Evolutionary conservation across 2,113 vertebrate genomes (phyloP), one percentile per base, ranked within the genome.

Genomic region (Esox niger): DNA sequence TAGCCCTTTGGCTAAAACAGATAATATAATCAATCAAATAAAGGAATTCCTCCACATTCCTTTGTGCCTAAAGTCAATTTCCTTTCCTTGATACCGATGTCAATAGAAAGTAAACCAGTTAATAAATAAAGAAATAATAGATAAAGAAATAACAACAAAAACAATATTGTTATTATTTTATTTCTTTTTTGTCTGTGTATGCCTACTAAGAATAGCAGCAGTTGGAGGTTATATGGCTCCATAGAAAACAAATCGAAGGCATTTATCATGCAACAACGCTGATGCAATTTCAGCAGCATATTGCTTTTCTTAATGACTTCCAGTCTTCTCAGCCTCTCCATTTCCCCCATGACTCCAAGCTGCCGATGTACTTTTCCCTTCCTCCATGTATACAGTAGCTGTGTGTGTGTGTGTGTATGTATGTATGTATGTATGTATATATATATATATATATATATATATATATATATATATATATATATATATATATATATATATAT

Each of bases 231-330:
- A 54, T 58, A 73, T 76, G 61, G 32, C 33, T 57, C 69, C 62
- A 68, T 38, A 55, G 57, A 77, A 81, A 73, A 84, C 64, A 82
- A 83, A 86, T 69, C 71, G 65, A 56, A 76, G 31, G 23, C 27
- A 82, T 89, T 82, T 84, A 82, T 86, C 83, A 87, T 87, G 79
- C 82, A 88, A 72, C 55, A 79, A 81, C n/a, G 59, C 75, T 85
- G 76, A 86, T 83, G 78, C 76, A 83, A 79, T 87, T 88, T 87
- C 65, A 70, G 73, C 21, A 58, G 73, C 58, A 80, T 87, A 83
- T 87, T 86, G 82, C 78, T 80, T 88, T 80, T 70, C 66, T 69
- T 80, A 84, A 87, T 85, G 74, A 86, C 74, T 73, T 79, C 79
- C 59, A 66, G 67, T 75, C 70, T 74, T 33, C 63, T 58, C 47